Percentiles rank a stretch among this genome's conserved stretches.
Evolutionary conservation across 2,113 vertebrate species (phyloP).

Genomic region (Dicrurus megarhynchus): DNA sequence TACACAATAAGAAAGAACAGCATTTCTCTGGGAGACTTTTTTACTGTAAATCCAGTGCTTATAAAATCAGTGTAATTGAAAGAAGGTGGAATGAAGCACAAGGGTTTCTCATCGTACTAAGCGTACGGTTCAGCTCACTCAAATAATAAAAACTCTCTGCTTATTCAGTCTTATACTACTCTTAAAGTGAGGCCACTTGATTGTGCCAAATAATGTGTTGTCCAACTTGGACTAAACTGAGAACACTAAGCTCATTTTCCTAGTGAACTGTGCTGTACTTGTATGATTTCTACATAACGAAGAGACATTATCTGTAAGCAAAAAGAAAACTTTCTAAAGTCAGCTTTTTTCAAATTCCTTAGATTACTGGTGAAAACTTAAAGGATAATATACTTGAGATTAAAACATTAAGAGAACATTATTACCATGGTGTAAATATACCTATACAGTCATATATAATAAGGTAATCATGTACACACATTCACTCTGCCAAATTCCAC

Average conservation of each 20-base stretch:
- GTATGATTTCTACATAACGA: conserved; percentile 31
- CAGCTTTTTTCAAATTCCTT: background rate
- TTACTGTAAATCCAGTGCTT: conserved; percentile 17
- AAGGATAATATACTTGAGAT: background rate
- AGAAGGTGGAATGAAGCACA: background rate
- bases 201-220: conserved; percentile 67
- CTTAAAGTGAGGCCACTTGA: conserved; percentile 47
- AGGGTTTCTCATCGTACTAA: conserved; percentile 32
- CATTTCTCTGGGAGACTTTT: background rate
- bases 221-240: conserved; percentile 50
- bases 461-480: background rate
- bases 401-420: background rate
- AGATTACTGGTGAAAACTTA: background rate
- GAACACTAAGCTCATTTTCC: conserved; percentile 70
- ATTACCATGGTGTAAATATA: background rate
- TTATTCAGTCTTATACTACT: conserved; percentile 50
- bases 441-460: background rate
- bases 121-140: background rate
- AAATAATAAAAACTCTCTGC: conserved; percentile 69
- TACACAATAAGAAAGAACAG: background rate
- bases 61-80: conserved; percentile 33
- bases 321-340: conserved; percentile 31
- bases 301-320: conserved; percentile 36
- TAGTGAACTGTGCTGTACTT: conserved; percentile 49
- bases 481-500: background rate